phyloP scores from a whole-genome alignment of 2,888 invertebrate genomes.

The Brenthis daphne region DNA sequence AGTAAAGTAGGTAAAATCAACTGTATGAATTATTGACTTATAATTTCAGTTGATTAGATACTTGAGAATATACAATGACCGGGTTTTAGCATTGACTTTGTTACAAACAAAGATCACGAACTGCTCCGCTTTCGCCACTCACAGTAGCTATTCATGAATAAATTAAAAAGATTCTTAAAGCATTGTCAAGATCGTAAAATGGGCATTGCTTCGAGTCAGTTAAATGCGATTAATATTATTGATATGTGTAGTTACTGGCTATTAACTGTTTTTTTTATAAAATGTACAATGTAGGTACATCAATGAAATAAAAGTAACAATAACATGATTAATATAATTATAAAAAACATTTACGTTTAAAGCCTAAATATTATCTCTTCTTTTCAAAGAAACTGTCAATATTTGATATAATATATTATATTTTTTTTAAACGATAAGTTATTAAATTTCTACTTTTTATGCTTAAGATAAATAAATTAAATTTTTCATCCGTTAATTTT shows the following conservation, averaged over 20 bases:
- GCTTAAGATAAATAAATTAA: no score
- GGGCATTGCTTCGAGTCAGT: neutral
- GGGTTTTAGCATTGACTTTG: conserved; percentile 39
- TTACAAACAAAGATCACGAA: conserved; percentile 40
- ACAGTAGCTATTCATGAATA: conserved; percentile 38
- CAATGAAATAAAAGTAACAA: no score
- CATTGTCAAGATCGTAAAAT: conserved; percentile 25
- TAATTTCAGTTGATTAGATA: conserved; percentile 32
- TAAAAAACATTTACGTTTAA: no score
- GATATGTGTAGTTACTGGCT: neutral
- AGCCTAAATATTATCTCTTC: no score
- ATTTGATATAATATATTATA: no score
- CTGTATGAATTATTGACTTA: conserved; percentile 17
- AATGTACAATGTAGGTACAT: no score
- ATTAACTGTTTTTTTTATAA: neutral
- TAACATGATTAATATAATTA: no score
- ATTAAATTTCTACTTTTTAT: no score
- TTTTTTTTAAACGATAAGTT: no score
- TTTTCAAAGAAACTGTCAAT: no score
- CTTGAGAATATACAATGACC: conserved; percentile 34
- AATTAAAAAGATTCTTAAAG: conserved; percentile 32
- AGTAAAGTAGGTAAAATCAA: conserved; percentile 5
- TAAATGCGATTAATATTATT: neutral
- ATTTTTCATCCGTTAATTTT: no score
- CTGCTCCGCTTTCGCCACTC: conserved; percentile 42